Evolutionary conservation across 2,113 vertebrate species (phyloP), one percentile per base, ranked within the genome.

Genomic region (Caranx ignobilis): DNA sequence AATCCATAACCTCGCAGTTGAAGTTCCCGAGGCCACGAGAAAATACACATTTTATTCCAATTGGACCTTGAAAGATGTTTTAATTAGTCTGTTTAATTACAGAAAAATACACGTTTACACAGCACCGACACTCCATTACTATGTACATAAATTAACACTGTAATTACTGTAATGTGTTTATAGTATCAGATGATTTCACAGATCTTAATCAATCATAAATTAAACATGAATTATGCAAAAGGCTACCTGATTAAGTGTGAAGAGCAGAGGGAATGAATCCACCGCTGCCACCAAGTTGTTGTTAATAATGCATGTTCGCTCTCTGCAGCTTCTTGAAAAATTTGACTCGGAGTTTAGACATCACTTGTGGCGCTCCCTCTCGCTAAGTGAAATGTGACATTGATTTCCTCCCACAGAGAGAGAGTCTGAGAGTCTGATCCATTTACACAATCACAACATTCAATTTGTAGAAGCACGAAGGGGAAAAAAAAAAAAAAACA

Each of bases 391-490:
- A 34, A 50, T 37, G 59, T 74, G 6, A 70, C 41, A 75, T 60
- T 65, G 71, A 71, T 81, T 84, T 80, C 26, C 35, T 21, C 54
- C 71, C 48, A 41, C 75, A 10, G 18, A 34, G 21, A 18, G 13
- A 26, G 26, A 26, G 26, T 3, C 56, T 47, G 13, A 26, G 26
- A 26, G 26, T 3, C 56, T 47, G 32, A 60, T 67, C 47, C 26
- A 57, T 74, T 70, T 73, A 83, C 82, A 86, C 66, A 77, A 80
- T 77, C 79, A 62, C 55, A 77, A 21, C 52, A 70, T 87, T 82
- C 73, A 85, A 68, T 89, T 79, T 79, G 55, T 21, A 34, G 63
- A 63, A 55, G 47, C 50, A 26, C 26, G 26, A 26, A 26, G 26
- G 26, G 26, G 1, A 47, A 75, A 72, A 84, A 41, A 41, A 41